Percentiles rank a stretch among this genome's conserved stretches.
Conservation (phyloP, 2,113 vertebrate species). For the Indicator maculatus region DNA sequence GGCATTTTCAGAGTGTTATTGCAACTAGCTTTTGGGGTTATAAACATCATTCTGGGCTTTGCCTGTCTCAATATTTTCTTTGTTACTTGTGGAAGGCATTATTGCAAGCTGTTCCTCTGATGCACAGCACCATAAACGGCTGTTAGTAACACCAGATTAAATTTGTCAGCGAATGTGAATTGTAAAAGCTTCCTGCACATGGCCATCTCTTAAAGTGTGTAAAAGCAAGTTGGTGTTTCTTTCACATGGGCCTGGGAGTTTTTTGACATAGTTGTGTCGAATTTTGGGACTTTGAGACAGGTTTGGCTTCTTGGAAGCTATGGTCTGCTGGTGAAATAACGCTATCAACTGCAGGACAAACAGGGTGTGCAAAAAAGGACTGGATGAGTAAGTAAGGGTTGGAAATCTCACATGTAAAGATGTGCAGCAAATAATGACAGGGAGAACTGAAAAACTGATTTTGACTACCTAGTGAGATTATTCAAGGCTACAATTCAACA, state of each 20-base stretch:
- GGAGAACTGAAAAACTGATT: neutral
- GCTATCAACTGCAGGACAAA: neutral
- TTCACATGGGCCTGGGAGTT: slow-evolving; percentile 32
- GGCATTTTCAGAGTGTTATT: neutral
- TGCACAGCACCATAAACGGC: neutral
- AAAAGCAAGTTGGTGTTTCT: slow-evolving; percentile 18
- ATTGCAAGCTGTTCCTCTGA: neutral
- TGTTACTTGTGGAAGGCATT: neutral
- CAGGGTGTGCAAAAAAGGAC: neutral
- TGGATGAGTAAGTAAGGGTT: rapidly evolving
- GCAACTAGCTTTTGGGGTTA: neutral
- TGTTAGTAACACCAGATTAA: neutral
- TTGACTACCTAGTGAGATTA: neutral
- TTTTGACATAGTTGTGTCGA: neutral
- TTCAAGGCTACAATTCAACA: neutral
- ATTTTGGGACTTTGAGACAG: neutral
- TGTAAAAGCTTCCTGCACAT: slow-evolving; percentile 3
- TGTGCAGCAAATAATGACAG: neutral
- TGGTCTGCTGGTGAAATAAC: neutral
- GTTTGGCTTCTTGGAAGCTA: neutral
- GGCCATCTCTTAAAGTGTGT: neutral
- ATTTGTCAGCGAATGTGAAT: slow-evolving; percentile 31
- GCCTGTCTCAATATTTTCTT: neutral
- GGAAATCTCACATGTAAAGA: neutral
- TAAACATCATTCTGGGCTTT: neutral